A percentile compares a stretch with the other conserved stretches of the same genome.
Evolutionary conservation across 2,797 vertebrate species (phyloP).

Genomic region (Psittacula echo): DNA sequence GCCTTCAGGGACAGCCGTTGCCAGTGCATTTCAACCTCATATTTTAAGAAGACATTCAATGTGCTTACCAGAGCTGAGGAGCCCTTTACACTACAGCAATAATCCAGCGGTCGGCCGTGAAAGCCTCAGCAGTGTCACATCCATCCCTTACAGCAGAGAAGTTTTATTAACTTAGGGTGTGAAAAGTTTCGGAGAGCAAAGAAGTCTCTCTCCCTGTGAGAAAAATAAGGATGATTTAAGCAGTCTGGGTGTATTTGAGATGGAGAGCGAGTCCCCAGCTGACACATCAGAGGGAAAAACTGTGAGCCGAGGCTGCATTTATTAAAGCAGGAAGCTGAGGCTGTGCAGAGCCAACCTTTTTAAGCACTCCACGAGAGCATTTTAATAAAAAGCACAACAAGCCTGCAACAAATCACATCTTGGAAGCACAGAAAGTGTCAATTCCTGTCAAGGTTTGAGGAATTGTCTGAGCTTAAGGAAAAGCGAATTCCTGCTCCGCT

Average conservation of each 20-base stretch:
- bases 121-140: constrained; percentile 71
- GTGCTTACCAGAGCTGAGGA: constrained; percentile 35
- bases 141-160: constrained; percentile 52
- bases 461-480: constrained; percentile 74
- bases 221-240: constrained; percentile 77
- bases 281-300: constrained; percentile 70
- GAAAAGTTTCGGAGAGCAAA: constrained; percentile 70
- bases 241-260: constrained; percentile 62
- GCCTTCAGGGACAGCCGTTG: background rate
- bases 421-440: constrained; percentile 69
- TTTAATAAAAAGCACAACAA: constrained; percentile 79
- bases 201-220: constrained; percentile 65
- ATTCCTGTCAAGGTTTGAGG: constrained; percentile 76
- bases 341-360: constrained; percentile 65
- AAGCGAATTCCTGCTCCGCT: constrained; percentile 63
- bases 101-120: constrained; percentile 54
- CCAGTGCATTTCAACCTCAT: constrained; percentile 36
- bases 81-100: constrained; percentile 38
- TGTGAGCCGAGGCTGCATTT: constrained; percentile 68
- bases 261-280: constrained; percentile 57
- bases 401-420: constrained; percentile 75
- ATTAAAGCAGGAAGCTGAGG: constrained; percentile 67
- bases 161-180: constrained; percentile 75
- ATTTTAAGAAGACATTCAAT: constrained; percentile 35
- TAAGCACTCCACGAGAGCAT: constrained; percentile 53